Conservation (phyloP, 2,113 vertebrate genomes). For the Antechinus stuartii region DNA sequence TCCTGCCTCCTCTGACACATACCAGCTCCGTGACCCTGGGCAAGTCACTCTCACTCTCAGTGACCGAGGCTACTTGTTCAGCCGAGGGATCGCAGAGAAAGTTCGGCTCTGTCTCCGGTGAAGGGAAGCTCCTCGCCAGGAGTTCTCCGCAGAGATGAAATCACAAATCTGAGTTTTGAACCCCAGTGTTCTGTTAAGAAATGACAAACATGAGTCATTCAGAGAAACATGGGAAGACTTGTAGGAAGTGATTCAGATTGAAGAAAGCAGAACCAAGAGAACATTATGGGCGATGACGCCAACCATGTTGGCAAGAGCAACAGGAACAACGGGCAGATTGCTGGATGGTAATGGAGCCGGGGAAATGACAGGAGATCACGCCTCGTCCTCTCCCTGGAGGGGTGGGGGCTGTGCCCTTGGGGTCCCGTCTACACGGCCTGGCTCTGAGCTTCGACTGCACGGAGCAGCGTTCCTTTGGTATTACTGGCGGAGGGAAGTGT, state of each 20-base stretch:
- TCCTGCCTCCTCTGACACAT: not conserved
- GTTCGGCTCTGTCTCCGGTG: not conserved
- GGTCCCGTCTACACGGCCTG: not conserved
- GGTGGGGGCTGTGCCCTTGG: accelerated
- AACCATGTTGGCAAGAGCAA: not conserved
- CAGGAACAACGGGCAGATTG: not conserved
- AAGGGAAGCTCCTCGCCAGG: not conserved
- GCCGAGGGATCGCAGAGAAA: not conserved
- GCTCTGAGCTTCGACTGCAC: not conserved
- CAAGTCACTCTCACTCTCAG: not conserved
- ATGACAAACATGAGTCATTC: not conserved
- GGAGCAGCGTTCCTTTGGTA: not conserved
- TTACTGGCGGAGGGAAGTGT: not conserved
- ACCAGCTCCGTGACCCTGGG: not conserved
- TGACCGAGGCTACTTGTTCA: not conserved
- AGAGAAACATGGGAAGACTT: not conserved
- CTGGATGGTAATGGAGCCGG: not conserved
- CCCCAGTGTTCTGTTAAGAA: not conserved
- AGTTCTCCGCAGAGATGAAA: not conserved
- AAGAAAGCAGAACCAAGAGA: not conserved
- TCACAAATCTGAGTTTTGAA: not conserved
- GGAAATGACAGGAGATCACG: not conserved
- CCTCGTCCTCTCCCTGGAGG: not conserved
- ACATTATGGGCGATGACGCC: not conserved
- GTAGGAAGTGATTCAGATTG: constrained; percentile 3